A percentile compares a stretch with the other conserved stretches of the same genome.
phyloP scores from a whole-genome alignment of 2,113 vertebrate genomes.

The Hypocryptadius cinnamomeus region DNA sequence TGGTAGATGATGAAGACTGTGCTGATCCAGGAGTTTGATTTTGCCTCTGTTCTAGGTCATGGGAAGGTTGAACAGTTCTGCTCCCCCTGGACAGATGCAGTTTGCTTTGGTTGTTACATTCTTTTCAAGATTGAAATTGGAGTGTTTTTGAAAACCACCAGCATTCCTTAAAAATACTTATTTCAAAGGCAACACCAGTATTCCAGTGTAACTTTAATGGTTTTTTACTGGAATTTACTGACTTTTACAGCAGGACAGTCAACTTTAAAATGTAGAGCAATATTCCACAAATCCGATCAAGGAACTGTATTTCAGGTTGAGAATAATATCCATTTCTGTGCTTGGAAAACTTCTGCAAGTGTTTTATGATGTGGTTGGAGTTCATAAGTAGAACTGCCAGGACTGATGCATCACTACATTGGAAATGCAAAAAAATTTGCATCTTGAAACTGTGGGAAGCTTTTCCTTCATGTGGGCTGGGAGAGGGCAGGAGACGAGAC shows the following conservation, averaged over 20 bases:
- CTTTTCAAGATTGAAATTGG: background rate
- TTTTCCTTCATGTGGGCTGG: background rate
- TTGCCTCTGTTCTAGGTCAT: background rate
- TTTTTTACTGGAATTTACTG: background rate
- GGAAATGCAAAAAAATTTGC: background rate
- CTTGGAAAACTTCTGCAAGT: background rate
- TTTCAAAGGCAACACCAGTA: background rate
- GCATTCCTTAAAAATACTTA: background rate
- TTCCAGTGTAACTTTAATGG: background rate
- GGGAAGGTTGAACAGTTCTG: background rate
- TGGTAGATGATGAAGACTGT: background rate
- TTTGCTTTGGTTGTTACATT: background rate
- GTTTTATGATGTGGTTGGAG: background rate
- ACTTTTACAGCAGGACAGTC: background rate
- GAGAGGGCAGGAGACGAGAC: background rate
- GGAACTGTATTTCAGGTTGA: background rate
- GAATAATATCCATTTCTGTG: background rate
- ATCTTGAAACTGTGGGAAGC: background rate
- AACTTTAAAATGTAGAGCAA: background rate
- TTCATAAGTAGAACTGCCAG: background rate
- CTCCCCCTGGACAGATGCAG: background rate
- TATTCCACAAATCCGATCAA: background rate
- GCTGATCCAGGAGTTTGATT: background rate
- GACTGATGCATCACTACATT: background rate
- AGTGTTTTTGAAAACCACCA: background rate